Evolutionary conservation across 1,140 invertebrate species (phyloP), one percentile per base, ranked within the genome.

Genomic region (Sarcophaga peregrina): DNA sequence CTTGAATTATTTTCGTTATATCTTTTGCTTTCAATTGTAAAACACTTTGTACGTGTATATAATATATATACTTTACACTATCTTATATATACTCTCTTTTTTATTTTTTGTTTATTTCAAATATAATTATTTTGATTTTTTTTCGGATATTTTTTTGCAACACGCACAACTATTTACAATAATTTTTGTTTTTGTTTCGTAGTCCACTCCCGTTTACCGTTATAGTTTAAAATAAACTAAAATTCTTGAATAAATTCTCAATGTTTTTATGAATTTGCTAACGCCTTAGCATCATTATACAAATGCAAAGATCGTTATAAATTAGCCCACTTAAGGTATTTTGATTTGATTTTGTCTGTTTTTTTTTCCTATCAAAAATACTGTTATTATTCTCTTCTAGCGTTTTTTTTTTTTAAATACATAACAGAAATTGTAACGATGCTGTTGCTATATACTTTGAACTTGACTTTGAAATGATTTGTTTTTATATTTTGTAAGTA

Each of bases 141-240:
- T 68, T 68, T 68, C 0, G 4, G 20, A 68, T 17, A 37, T 37
- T 37, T 37, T 37, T 37, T 37, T 37, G 25, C n/a, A 15, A 68
- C 62, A 68, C 62, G 62, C 62, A 68, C 62, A 68, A 68, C 62
- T 68, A 68, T 68, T 68, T 20, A 68, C 62, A 68, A 58, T 58
- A 25, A 20, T 25, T 68, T 68, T 68, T 20, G 13, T 68, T 20
- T n/a, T 37, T 37, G 25, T 37, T 37, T 37, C 25, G 1, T 37
- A 37, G 1, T 37, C 4, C 25, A 37, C 5, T 8, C n/a, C 62
- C 62, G 62, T 20, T 20, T 20, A 68, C 62, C 17, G 62, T 68
- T 68, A 68, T 25, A 20, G 17, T 20, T 68, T 68, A 68, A 68
- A 68, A 20, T 20, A 8, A 25, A 68, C 62, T 68, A 68, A 68